Evolutionary conservation across 1,140 invertebrate species (phyloP).

Genomic region (Cotesia vestalis): DNA sequence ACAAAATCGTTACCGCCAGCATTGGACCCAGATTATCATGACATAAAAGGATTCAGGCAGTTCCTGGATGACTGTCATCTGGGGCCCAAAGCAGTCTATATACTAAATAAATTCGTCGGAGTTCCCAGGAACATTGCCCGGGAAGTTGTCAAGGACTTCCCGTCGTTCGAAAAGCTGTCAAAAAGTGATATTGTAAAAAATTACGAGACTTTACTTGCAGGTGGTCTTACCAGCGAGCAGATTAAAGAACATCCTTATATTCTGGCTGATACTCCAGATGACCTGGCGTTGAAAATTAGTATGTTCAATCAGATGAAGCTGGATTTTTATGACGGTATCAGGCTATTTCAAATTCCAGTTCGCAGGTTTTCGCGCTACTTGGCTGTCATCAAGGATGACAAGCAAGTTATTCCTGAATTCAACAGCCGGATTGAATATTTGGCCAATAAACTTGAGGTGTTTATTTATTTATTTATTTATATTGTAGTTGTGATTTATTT

Average conservation of each 20-base stretch:
- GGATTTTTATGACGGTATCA: conserved; percentile 28
- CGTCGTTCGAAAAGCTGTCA: conserved; percentile 11
- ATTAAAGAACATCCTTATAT: conserved; percentile 29
- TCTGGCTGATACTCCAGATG: conserved; percentile 14
- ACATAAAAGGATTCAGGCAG: conserved; percentile 17
- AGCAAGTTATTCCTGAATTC: not conserved
- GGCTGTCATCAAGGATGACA: not conserved
- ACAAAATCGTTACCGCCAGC: not conserved
- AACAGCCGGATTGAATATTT: conserved; percentile 34
- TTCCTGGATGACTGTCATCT: conserved; percentile 1
- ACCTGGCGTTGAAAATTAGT: conserved; percentile 23
- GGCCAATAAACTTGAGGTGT: conserved; percentile 28
- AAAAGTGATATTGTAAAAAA: conserved; percentile 12
- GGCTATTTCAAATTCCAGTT: conserved; percentile 14
- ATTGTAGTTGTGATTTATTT: too few species aligned
- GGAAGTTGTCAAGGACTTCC: conserved; percentile 13
- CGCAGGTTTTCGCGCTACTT: not conserved
- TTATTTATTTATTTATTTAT: not conserved
- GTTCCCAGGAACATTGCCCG: conserved; percentile 12
- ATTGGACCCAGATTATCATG: conserved; percentile 12
- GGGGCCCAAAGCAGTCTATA: not conserved
- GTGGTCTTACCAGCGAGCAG: conserved; percentile 21
- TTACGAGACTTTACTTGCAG: conserved; percentile 18
- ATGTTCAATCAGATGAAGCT: conserved; percentile 8
- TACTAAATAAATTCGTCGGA: conserved; percentile 4